Conservation (phyloP, 2,797 vertebrate genomes). For the Mormyrops attenuatus region DNA sequence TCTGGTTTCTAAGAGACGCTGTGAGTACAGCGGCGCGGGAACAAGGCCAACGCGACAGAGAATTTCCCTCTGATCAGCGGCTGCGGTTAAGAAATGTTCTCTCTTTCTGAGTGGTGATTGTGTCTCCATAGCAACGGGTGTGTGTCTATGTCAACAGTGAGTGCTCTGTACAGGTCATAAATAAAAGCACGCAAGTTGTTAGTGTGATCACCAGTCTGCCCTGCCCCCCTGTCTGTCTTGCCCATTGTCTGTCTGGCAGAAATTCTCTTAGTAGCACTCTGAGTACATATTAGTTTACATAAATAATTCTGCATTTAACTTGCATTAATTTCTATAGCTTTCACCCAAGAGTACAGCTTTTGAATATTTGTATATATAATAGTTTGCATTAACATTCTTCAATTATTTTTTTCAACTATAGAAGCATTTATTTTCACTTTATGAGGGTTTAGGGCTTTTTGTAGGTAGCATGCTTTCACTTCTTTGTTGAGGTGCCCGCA, state of each 20-base stretch:
- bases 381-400: neutral
- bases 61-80: conserved; percentile 28
- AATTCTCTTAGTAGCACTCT: neutral
- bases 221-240: neutral
- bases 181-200: neutral
- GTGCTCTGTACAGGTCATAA: conserved; percentile 46
- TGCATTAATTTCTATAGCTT: neutral
- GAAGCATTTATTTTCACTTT: neutral
- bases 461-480: neutral
- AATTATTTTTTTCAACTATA: neutral
- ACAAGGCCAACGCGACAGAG: neutral
- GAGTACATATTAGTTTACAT: neutral
- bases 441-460: neutral
- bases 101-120: conserved; percentile 18
- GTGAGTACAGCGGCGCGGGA: neutral
- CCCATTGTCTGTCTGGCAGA: neutral
- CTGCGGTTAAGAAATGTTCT: conserved; percentile 23
- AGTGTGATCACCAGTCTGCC: neutral
- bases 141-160: conserved; percentile 43
- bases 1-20: neutral
- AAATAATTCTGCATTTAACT: neutral
- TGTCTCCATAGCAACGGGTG: conserved; percentile 41
- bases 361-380: neutral
- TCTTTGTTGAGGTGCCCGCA: neutral
- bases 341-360: neutral